Conservation (phyloP, 2,888 invertebrate species). For the Pherbina coryleti region DNA sequence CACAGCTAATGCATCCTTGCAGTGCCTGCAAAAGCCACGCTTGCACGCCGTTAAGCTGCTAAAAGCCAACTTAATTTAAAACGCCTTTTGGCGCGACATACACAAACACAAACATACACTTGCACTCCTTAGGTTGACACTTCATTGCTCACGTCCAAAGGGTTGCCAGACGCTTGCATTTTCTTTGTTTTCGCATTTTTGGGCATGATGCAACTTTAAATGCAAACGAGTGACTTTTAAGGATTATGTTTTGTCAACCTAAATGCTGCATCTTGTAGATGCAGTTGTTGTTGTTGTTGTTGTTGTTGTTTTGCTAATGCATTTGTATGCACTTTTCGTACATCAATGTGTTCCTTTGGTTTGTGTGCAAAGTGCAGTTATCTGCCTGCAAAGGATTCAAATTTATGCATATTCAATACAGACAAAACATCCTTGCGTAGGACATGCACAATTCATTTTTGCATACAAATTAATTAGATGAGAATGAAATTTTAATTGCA, state of each 20-base stretch:
- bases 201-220: background rate
- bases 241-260: slow-evolving; percentile 15
- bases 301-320: background rate
- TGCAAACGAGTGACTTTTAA: slow-evolving; percentile 40
- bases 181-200: background rate
- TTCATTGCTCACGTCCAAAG: background rate
- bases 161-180: background rate
- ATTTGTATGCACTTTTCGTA: slow-evolving; percentile 18
- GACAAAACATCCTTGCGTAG: background rate
- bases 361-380: slow-evolving; percentile 11
- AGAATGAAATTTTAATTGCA: slow-evolving; percentile 69
- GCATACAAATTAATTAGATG: slow-evolving; percentile 68
- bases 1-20: slow-evolving; percentile 12
- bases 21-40: background rate
- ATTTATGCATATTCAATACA: slow-evolving; percentile 19
- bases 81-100: slow-evolving; percentile 45
- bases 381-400: slow-evolving; percentile 15
- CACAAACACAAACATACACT: slow-evolving; percentile 22
- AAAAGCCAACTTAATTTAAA: slow-evolving; percentile 52
- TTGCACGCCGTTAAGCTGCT: slow-evolving; percentile 43
- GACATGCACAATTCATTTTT: slow-evolving; percentile 43
- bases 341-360: background rate
- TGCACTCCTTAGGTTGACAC: slow-evolving; percentile 3
- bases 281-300: slow-evolving; percentile 27
- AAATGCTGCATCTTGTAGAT: slow-evolving; percentile 7